Base-by-base conservation (phyloP, 2,888 invertebrate species). In the Baccha elongata region DNA sequence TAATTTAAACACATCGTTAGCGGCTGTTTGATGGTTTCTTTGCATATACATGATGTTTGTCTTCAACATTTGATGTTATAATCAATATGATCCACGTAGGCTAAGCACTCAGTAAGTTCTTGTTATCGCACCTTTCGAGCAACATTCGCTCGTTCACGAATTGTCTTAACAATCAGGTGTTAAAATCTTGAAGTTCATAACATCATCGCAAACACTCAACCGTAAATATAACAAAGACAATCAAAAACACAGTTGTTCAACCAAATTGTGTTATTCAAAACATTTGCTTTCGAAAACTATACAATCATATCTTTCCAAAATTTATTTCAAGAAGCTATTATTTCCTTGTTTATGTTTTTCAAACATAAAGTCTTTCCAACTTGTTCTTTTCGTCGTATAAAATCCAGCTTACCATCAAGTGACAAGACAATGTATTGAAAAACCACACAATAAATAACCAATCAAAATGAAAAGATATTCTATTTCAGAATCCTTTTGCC, bases 401-500 rank as follows among this genome's bases (percentile, higher is more conserved):
- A 23, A 53, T 19, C 37, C 23, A 46, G 53, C 46, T 40, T 48
- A 40, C 48, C 46, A 40, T 53, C 19, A 50, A 60, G 40, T 37
- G 35, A 53, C n/a, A n/a, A n/a, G n/a, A n/a, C 17, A 68, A 23
- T 60, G 40, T 62, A 53, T 21, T 55, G 21, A 55, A 78, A 44
- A 58, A 71, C 48, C 76, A 17, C 44, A 64, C 23, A 37, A 58
- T 46, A 71, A 78, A 78, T 58, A 64, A 64, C 68, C 73, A 80
- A 80, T 80, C 62, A 68, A 73, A 72, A 72, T 72, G 29, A 48
- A 80, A 80, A 35, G 67, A 80, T 73, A 73, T 80, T 73, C 62
- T 68, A 60, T 73, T 79, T 29, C 40, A 37, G 21, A 40, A 7
- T 52, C 64, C 17, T 40, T 32, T 62, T 21, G 21, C 7, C 21